Conservation (phyloP, 2,888 invertebrate species). For the Leptopilina myrica region DNA sequence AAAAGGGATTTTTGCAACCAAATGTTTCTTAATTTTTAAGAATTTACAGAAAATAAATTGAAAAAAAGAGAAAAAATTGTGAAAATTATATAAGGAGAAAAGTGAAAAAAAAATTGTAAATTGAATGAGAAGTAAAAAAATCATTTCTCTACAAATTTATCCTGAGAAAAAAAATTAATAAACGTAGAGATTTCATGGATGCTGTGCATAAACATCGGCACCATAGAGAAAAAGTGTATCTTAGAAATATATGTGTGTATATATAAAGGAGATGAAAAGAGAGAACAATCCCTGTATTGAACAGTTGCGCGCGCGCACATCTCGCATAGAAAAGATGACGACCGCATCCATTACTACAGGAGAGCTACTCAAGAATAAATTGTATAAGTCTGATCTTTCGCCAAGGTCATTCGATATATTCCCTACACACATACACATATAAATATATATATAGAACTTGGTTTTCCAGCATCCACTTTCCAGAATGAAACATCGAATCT, state of each 20-base stretch:
- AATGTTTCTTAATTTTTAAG: no score
- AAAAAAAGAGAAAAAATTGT: no score
- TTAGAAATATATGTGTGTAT: constrained; percentile 39
- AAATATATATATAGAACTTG: constrained; percentile 8
- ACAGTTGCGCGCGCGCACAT: constrained; percentile 58
- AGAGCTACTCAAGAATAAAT: constrained; percentile 53
- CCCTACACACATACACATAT: neutral
- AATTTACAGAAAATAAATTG: no score
- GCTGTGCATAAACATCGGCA: no score
- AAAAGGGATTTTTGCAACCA: no score
- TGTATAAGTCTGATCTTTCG: constrained; percentile 49
- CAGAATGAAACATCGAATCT: constrained; percentile 13
- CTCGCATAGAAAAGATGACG: constrained; percentile 53
- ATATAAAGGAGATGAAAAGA: constrained; percentile 40
- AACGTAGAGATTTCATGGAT: neutral
- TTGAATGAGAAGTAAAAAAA: no score
- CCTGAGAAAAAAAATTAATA: neutral
- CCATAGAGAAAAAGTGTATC: constrained; percentile 8
- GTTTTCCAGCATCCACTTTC: constrained; percentile 21
- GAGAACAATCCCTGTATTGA: constrained; percentile 59
- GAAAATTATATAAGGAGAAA: no score
- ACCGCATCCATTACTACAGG: constrained; percentile 52
- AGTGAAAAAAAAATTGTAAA: no score
- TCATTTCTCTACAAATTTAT: no score
- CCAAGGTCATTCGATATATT: constrained; percentile 58